A percentile compares a stretch with the other conserved stretches of the same genome.
phyloP scores from a whole-genome alignment of 2,888 invertebrate genomes.

The Agrilus biguttatus region DNA sequence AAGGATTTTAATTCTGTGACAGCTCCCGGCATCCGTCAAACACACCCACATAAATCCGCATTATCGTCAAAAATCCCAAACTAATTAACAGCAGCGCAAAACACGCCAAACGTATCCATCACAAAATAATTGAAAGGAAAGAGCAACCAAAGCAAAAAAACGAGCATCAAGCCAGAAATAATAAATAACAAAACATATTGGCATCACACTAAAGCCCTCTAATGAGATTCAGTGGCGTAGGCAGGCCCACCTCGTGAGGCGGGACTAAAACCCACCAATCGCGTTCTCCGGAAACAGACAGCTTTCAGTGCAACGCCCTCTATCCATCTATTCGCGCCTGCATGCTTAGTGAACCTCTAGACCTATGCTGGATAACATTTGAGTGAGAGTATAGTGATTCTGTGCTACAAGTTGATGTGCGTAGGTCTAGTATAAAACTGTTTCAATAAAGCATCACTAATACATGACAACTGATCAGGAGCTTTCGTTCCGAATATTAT shows the following conservation, averaged over 20 bases:
- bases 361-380: slow-evolving; percentile 20
- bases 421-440: no score
- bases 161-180: slow-evolving; percentile 15
- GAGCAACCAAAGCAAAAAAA: slow-evolving; percentile 10
- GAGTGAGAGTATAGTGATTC: slow-evolving; percentile 1
- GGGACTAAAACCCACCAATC: slow-evolving; percentile 18
- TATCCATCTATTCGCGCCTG: slow-evolving; percentile 11
- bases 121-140: slow-evolving; percentile 12
- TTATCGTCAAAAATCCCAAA: background rate
- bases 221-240: slow-evolving; percentile 25
- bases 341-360: slow-evolving; percentile 25
- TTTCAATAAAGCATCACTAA: no score
- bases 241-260: slow-evolving; percentile 13
- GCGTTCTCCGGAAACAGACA: slow-evolving; percentile 5
- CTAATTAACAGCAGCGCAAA: slow-evolving; percentile 7
- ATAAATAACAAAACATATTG: slow-evolving; percentile 32
- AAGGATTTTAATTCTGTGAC: no score
- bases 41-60: no score
- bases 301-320: slow-evolving; percentile 15
- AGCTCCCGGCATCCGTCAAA: no score
- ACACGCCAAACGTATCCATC: slow-evolving; percentile 14
- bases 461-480: no score
- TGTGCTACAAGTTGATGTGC: no score
- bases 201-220: slow-evolving; percentile 26
- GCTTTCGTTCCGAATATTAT: no score